Base-by-base conservation (phyloP, 2,113 vertebrate genomes). In the Machaerirhynchus nigripectus region DNA sequence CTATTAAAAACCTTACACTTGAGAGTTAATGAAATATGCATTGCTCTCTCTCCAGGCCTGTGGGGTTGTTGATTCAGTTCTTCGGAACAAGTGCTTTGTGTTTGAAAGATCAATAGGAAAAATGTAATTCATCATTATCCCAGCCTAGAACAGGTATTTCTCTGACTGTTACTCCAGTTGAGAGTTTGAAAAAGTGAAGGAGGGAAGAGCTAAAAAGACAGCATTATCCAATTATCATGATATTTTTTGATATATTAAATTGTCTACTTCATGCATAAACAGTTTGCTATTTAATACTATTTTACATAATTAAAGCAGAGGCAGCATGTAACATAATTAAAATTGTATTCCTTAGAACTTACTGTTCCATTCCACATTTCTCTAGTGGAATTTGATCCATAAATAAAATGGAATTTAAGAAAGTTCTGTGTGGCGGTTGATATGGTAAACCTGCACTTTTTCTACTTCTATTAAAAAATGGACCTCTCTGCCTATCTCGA, bases 221-320 rank as follows among this genome's bases (percentile, higher is more conserved):
- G 24, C 6, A 23, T 56, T 70, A 88, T 76, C 31, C 50, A 94
- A 42, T 83, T 90, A 75, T 77, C 39, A 40, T 82, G 13, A 87
- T 85, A n/a, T 42, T 83, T 84, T 94, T 85, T 75, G 24, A 42
- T 80, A 33, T 74, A 69, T 44, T 74, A 74, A 74, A 83, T 80
- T 87, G 84, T 20, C 16, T 12, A 67, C 23, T 90, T 83, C 3
- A 64, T 78, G 68, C 37, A 64, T 93, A 90, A 90, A 70, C 60
- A 90, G 59, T 53, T 89, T 80, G 64, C 90, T 94, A 80, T 39
- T 85, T 91, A 91, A 77, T 86, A 69, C 39, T 91, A 5, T 74
- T 95, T 94, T 96, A 27, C 79, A 46, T 94, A 92, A 86, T 90
- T 94, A 84, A 93, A 92, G 23, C 35, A 84, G 35, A 77, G 22